Evolutionary conservation across 2,888 invertebrate genomes (phyloP).

Genomic region (Tortrix viridana): DNA sequence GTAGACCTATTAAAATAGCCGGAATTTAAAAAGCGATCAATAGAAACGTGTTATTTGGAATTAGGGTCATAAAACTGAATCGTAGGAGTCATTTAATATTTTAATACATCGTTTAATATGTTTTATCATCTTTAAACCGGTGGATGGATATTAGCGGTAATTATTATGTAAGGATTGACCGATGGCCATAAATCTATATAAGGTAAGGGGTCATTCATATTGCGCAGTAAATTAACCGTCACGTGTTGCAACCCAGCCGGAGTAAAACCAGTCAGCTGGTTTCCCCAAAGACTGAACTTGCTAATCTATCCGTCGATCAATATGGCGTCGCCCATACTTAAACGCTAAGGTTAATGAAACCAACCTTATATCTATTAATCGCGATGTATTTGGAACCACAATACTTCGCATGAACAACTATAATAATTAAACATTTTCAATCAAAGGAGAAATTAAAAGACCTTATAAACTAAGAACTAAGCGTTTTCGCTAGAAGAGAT

Average conservation of each 20-base stretch:
- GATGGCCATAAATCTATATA: constrained; percentile 56
- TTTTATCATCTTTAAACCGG: constrained; percentile 20
- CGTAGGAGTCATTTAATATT: constrained; percentile 32
- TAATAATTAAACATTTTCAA: no score
- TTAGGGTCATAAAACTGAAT: constrained; percentile 29
- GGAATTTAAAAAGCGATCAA: constrained; percentile 26
- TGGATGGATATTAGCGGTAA: constrained; percentile 30
- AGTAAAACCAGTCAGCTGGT: constrained; percentile 55
- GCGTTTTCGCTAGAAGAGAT: no score
- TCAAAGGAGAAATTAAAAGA: no score
- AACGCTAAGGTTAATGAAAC: no score
- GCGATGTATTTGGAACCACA: no score
- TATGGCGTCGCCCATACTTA: no score
- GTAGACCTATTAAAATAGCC: constrained; percentile 20
- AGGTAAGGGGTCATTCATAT: constrained; percentile 61
- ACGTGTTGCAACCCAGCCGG: constrained; percentile 54
- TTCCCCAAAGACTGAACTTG: constrained; percentile 26
- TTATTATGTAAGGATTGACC: constrained; percentile 42
- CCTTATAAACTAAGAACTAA: no score
- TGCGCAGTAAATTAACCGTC: constrained; percentile 45
- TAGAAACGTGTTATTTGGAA: constrained; percentile 26
- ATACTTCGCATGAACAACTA: no score
- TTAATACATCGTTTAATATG: constrained; percentile 29
- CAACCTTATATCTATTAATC: no score
- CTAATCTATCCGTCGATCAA: constrained; percentile 26